phyloP scores from a whole-genome alignment of 2,888 invertebrate genomes.

The Dolomedes plantarius region DNA sequence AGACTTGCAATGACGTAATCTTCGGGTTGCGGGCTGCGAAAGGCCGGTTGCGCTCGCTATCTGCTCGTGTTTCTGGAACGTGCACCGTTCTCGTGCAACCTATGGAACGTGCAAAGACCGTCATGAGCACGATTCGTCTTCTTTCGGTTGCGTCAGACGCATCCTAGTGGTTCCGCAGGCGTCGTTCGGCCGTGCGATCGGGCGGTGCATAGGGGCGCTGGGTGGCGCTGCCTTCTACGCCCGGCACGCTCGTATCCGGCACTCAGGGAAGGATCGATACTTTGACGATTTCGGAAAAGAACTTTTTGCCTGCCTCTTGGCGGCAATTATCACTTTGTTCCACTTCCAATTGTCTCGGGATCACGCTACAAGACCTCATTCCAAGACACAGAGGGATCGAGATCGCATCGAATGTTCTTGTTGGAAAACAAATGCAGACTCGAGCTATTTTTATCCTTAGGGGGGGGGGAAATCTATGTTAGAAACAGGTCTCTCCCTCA shows the following conservation, averaged over 20 bases:
- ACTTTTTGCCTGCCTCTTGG: conserved; percentile 12
- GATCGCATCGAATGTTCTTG: no score
- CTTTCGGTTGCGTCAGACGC: background rate
- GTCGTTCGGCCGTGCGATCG: conserved; percentile 18
- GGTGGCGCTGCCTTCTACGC: conserved; percentile 43
- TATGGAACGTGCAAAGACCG: background rate
- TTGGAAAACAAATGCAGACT: no score
- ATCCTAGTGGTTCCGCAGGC: conserved; percentile 23
- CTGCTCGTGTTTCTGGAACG: background rate
- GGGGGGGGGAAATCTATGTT: no score
- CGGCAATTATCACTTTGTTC: conserved; percentile 4
- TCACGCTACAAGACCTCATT: background rate
- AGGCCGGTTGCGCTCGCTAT: background rate
- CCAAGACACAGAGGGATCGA: background rate
- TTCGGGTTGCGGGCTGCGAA: conserved; percentile 9
- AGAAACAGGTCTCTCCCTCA: no score
- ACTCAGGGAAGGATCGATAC: conserved; percentile 47
- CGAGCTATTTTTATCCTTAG: no score
- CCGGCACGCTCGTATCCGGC: conserved; percentile 33
- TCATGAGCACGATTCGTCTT: conserved; percentile 14
- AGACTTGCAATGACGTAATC: conserved; percentile 35
- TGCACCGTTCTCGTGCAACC: background rate
- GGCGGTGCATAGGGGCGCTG: conserved; percentile 6
- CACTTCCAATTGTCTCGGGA: conserved; percentile 7
- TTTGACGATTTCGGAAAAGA: conserved; percentile 21